Base-by-base conservation (phyloP, 2,113 vertebrate genomes). In the Heterotis niloticus region DNA sequence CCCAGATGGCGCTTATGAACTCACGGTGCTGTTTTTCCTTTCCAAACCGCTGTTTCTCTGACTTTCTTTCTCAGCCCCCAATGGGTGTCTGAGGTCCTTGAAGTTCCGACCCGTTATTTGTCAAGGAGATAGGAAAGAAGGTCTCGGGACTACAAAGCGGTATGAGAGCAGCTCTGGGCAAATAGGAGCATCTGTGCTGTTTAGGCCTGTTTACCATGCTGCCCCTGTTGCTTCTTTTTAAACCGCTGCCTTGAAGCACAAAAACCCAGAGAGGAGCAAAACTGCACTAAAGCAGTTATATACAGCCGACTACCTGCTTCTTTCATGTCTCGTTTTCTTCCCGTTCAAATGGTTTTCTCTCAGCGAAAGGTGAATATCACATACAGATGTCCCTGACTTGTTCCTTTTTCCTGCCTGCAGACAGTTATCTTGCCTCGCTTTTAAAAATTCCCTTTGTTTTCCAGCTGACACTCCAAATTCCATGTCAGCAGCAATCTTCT, bases 391-490 rank as follows among this genome's bases (percentile, higher is more conserved):
- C 83, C 83, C 82, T 79, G 83, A 82, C 82, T 81, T 81, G 81
- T 85, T 89, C 87, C 84, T 89, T 84, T 83, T 83, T 81, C 82
- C 84, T 71, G 65, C 51, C 78, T 54, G 14, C 84, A 85, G 85
- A 83, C 4, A 65, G 83, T 76, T 79, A 87, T 90, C 88, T 85
- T 79, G 87, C 84, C 84, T 85, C 86, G 84, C 85, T 83, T 84
- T 26, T n/a, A 78, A 87, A 81, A 88, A 88, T 83, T 90, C 85
- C 81, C 84, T 85, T 84, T 89, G 88, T 85, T 89, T 91, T 91
- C 87, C 87, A 87, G 83, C 88, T 83, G 81, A 86, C 83, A 84
- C 81, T 54, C 80, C 23, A 88, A 90, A 91, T 75, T 86, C 72
- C 82, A 79, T 65, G 78, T 92, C 91, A 92, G 90, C 90, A 90